Conservation (phyloP, 2,113 vertebrate genomes). For the Oncorhynchus tshawytscha region DNA sequence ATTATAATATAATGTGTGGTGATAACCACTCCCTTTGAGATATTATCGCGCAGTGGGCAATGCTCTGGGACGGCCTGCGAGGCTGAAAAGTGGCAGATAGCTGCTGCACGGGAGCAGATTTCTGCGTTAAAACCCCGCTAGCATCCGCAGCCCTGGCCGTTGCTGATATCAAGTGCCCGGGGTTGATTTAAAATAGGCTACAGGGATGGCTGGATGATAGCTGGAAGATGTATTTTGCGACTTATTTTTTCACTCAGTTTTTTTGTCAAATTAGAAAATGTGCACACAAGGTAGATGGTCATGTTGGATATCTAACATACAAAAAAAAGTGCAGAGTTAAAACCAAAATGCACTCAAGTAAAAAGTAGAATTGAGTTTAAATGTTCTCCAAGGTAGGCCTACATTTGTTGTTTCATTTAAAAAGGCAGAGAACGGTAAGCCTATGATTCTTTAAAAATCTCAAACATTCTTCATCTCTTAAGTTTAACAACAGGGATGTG, state of each 20-base stretch:
- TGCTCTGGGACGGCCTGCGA: conserved; percentile 67
- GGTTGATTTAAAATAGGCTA: conserved; percentile 47
- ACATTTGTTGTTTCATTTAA: not conserved
- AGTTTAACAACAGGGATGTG: not conserved
- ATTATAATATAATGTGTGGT: conserved; percentile 79
- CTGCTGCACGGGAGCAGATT: conserved; percentile 52
- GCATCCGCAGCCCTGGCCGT: conserved; percentile 23
- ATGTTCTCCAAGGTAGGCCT: not conserved
- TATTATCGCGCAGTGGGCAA: conserved; percentile 74
- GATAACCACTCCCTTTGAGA: conserved; percentile 80
- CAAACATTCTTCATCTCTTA: not conserved
- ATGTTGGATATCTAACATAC: not conserved
- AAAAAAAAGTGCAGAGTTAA: not conserved
- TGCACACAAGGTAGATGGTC: not conserved
- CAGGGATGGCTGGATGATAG: conserved; percentile 9
- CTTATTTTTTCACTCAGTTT: conserved; percentile 7
- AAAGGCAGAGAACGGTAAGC: not conserved
- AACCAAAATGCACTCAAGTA: no score
- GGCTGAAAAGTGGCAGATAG: conserved; percentile 71
- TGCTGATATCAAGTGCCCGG: conserved; percentile 57
- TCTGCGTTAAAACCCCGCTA: conserved; percentile 56
- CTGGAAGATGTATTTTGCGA: conserved; percentile 21
- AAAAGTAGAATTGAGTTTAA: not conserved
- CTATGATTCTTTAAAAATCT: no score
- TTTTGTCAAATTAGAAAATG: not conserved